A percentile compares a stretch with the other conserved stretches of the same genome.
phyloP scores from a whole-genome alignment of 2,113 vertebrate species.

The Macrotus californicus region DNA sequence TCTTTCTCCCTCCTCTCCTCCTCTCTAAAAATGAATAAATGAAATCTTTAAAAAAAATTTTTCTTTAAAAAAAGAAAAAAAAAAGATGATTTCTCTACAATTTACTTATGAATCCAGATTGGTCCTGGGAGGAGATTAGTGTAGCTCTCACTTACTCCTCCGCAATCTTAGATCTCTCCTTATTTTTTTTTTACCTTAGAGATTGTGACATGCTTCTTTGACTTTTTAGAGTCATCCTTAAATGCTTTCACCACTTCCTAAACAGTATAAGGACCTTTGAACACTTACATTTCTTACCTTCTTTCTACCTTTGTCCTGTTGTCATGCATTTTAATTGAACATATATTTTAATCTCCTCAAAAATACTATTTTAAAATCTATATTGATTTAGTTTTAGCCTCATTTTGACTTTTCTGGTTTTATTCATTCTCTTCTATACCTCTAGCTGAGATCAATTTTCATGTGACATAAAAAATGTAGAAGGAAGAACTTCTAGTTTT shows the following conservation, averaged over 20 bases:
- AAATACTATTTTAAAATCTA: background rate
- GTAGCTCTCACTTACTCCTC: too few species aligned
- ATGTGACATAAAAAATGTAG: background rate
- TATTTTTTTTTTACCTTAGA: background rate
- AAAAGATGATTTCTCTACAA: too few species aligned
- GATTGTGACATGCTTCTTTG: background rate
- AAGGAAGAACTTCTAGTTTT: background rate
- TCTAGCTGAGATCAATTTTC: background rate
- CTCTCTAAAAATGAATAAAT: too few species aligned
- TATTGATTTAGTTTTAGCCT: background rate
- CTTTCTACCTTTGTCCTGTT: background rate
- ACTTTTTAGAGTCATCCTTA: background rate
- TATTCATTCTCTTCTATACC: background rate
- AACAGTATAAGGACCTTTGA: background rate
- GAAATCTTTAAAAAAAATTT: too few species aligned
- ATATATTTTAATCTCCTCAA: background rate
- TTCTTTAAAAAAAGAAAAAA: too few species aligned
- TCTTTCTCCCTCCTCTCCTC: too few species aligned
- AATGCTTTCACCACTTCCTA: background rate
- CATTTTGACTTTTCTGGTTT: background rate
- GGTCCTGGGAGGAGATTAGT: too few species aligned
- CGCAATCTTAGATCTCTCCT: background rate
- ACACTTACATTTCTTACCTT: background rate
- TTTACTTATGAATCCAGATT: too few species aligned
- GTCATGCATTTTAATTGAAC: background rate